phyloP scores from a whole-genome alignment of 2,797 vertebrate genomes.

The Gambusia yucatana region DNA sequence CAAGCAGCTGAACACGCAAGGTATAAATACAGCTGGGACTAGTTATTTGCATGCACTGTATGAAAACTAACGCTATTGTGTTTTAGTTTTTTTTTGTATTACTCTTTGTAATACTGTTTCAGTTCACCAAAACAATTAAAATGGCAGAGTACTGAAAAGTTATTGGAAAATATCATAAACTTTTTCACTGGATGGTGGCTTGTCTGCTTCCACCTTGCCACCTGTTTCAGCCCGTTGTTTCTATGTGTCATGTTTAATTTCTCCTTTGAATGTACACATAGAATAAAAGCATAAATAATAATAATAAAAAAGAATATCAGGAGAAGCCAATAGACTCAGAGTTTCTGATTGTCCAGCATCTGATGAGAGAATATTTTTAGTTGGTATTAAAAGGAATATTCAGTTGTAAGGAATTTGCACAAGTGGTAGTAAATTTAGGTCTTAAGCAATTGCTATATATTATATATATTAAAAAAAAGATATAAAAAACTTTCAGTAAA shows the following conservation, averaged over 20 bases:
- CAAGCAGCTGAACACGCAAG: neutral
- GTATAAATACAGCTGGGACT: neutral
- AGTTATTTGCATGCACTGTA: neutral
- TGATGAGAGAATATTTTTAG: neutral
- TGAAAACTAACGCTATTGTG: neutral
- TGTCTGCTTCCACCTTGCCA: neutral
- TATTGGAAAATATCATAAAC: neutral
- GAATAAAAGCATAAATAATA: neutral
- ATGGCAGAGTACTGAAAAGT: neutral
- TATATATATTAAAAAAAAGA: neutral
- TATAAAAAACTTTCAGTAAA: slow-evolving; percentile 1
- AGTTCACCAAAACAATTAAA: neutral
- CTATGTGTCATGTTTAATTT: neutral
- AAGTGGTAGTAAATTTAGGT: neutral
- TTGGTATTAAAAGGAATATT: neutral
- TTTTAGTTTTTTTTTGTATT: neutral
- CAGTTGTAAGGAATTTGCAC: neutral
- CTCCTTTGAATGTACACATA: neutral
- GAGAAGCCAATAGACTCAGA: neutral
- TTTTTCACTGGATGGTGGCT: neutral
- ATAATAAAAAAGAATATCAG: neutral
- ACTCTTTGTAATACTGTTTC: neutral
- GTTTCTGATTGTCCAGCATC: neutral
- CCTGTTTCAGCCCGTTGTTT: neutral
- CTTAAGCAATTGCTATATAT: neutral